phyloP scores from a whole-genome alignment of 2,888 invertebrate genomes.

The Megalurothrips usitatus region DNA sequence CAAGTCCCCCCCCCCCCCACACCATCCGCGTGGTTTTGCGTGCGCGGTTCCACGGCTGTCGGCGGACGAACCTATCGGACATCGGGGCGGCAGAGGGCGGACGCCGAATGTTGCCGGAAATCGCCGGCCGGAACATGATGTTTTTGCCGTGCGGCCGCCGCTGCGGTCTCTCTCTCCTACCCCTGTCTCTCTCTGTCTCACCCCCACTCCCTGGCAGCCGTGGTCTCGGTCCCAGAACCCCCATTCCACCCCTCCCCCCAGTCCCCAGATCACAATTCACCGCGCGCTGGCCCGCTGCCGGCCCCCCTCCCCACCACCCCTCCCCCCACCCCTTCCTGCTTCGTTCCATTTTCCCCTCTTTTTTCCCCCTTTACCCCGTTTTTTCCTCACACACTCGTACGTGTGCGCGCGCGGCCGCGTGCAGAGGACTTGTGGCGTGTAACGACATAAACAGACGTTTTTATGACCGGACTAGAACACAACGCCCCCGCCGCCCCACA shows the following conservation, averaged over 20 bases:
- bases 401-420: background rate
- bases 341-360: background rate
- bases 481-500: background rate
- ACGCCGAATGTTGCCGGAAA: background rate
- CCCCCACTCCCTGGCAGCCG: background rate
- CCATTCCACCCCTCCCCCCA: background rate
- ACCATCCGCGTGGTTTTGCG: background rate
- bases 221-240: background rate
- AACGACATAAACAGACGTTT: slow-evolving; percentile 11
- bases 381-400: too few species aligned
- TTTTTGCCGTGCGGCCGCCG: background rate
- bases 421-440: background rate
- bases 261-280: background rate
- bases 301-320: background rate
- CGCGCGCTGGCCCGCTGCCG: background rate
- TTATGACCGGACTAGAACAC: background rate
- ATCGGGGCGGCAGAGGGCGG: background rate
- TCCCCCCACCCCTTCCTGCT: background rate
- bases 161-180: background rate
- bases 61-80: too few species aligned
- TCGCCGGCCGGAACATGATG: background rate
- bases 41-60: background rate
- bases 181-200: background rate
- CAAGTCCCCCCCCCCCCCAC: background rate
- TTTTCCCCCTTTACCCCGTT: background rate